These are phyloP conservation scores for Australoheros scitulus DNA, from an alignment of 2,113 vertebrate genomes.

Conservation along the genomic window DNA sequence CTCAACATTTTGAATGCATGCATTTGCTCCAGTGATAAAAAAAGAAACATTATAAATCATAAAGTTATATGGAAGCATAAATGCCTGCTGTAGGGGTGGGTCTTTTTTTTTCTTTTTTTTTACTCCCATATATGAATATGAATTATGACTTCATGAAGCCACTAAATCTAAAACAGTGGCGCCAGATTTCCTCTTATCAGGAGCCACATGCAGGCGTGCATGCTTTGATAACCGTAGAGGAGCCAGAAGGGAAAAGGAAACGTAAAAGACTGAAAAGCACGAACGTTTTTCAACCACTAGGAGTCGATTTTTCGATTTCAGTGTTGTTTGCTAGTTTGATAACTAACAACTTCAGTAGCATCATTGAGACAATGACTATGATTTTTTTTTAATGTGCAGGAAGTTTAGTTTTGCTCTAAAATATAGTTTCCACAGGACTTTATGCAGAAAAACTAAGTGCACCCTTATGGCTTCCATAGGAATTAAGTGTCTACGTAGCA, in stretches of 20 bases:
- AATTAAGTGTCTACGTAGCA: not conserved
- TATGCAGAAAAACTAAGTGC: not conserved
- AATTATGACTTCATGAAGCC: not conserved
- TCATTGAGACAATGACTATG: not conserved
- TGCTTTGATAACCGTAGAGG: not conserved
- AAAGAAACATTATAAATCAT: not conserved
- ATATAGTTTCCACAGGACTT: not conserved
- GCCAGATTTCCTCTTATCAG: not conserved
- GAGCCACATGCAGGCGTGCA: not conserved
- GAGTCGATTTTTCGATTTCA: not conserved
- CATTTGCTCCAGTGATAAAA: not conserved
- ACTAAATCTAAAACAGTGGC: not conserved
- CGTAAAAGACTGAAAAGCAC: fast-evolving
- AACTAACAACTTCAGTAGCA: not conserved
- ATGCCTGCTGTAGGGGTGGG: not conserved
- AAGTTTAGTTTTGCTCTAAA: not conserved
- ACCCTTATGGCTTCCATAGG: fast-evolving
- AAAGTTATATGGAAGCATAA: not conserved
- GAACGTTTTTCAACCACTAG: not conserved
- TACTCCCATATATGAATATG: not conserved
- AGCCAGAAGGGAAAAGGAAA: not conserved
- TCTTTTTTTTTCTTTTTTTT: not conserved
- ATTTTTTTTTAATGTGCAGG: not conserved
- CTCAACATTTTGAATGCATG: not conserved
- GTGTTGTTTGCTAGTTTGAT: not conserved